These are phyloP conservation scores for Muscidifurax raptorellus DNA, from an alignment of 1,140 invertebrate genomes.

Conservation along the genomic window DNA sequence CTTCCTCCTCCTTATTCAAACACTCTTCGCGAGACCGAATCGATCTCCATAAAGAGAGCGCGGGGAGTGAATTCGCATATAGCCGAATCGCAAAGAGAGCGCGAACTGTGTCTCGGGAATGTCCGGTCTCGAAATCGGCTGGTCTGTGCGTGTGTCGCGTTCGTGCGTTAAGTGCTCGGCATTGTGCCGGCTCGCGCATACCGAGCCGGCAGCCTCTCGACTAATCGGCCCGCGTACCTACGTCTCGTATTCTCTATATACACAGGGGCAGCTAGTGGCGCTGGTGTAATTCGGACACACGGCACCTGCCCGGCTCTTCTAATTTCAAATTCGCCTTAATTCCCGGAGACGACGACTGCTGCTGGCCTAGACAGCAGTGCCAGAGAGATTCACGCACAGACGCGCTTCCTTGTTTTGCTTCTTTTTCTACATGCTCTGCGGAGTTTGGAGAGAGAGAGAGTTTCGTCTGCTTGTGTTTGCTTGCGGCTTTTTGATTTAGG, in stretches of 20 bases:
- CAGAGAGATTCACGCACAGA: no score
- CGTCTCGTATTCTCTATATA: constrained; percentile 22
- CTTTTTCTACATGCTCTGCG: no score
- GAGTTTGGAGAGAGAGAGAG: not conserved
- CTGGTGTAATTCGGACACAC: constrained; percentile 13
- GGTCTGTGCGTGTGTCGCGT: not conserved
- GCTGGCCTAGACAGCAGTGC: not conserved
- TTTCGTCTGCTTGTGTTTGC: not conserved
- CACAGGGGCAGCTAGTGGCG: no score
- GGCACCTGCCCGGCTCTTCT: constrained; percentile 31
- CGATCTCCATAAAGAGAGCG: no score
- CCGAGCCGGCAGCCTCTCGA: constrained; percentile 29
- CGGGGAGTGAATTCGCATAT: no score
- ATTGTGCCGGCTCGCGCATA: constrained; percentile 31
- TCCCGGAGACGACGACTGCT: not conserved
- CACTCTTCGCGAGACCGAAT: no score
- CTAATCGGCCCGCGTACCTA: constrained; percentile 38
- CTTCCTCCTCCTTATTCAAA: no score
- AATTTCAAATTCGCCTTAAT: constrained; percentile 32
- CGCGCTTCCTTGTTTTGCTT: no score
- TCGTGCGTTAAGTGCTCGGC: constrained; percentile 27
- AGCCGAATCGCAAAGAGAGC: no score
- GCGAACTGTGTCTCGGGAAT: constrained; percentile 5
- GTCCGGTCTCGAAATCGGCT: not conserved
- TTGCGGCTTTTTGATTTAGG: not conserved